Evolutionary conservation across 2,888 invertebrate genomes (phyloP), one percentile per base, ranked within the genome.

Genomic region (Cantharis rustica): DNA sequence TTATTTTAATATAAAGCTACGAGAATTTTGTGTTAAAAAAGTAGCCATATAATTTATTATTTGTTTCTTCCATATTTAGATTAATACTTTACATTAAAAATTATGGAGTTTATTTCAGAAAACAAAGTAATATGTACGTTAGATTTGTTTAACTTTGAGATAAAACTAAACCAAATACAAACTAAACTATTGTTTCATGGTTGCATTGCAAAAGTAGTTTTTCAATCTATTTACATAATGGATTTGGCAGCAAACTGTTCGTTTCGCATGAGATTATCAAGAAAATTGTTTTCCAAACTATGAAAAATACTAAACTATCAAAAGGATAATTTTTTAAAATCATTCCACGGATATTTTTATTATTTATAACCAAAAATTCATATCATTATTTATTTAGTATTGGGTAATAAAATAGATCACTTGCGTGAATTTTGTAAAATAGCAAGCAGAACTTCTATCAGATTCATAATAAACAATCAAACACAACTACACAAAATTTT

Each of bases 401-500:
- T 13, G 31, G 31, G n/a, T n/a, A n/a, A 13, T 3, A 31, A 1
- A 31, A 31, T 31, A n/a, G 31, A 31, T 13, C 13, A 13, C 7
- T 2, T 7, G 7, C 7, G n/a, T n/a, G 47, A n/a, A 47, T 47
- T 47, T 47, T 47, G 47, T 47, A 47, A 47, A 47, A 47, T 10
- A 47, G 13, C 47, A 47, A 47, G 47, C n/a, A 13, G n/a, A 47
- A 47, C 47, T 47, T 47, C 47, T n/a, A 47, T 47, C 47, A 47
- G 47, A 47, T 47, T 47, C 13, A 71, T 64, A 70, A 71, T 70
- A 66, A 70, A 75, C 70, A 68, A 61, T 68, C 64, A 66, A 75
- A 75, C 66, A 66, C 66, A 70, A 71, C 75, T 66, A 75, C 71
- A 70, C 70, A 20, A 20, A 70, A 68, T 71, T 75, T 75, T 75